Evolutionary conservation across 92 coral and sea anemone species (phyloP), one percentile per base, ranked within the genome.

Genomic region (Paramuricea clavata): DNA sequence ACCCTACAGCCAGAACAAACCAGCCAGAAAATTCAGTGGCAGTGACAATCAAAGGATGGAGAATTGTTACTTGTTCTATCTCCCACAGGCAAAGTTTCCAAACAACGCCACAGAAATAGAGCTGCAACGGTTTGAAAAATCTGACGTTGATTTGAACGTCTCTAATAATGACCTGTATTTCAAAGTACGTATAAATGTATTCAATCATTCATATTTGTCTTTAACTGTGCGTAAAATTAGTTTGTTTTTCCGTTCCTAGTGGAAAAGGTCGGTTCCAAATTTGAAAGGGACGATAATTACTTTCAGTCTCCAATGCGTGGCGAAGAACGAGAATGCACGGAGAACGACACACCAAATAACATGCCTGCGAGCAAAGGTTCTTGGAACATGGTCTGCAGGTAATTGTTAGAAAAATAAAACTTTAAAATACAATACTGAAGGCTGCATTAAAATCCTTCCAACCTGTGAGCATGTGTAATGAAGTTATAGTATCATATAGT

Each of bases 291-390:
- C 68, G 21, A 49, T 76, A 25, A 54, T 76, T 17, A 76, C 82
- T 50, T 30, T 76, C 44, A 50, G 0, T 2, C 22, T 76, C 26
- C 10, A 1, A 9, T 6, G 11, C 13, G 0, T 42, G 9, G 5
- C 0, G 12, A 6, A 8, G 19, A 71, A n/a, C n/a, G n/a, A n/a
- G n/a, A n/a, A n/a, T n/a, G n/a, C n/a, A n/a, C n/a, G n/a, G n/a
- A n/a, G n/a, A n/a, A n/a, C n/a, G n/a, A n/a, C n/a, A n/a, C n/a
- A n/a, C n/a, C n/a, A n/a, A n/a, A n/a, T n/a, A n/a, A n/a, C n/a
- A 30, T 76, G 82, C 22, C 68, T 76, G 22, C 65, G 47, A 76
- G 82, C 82, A 7, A 76, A 76, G 82, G 67, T 76, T 32, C 31
- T 76, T 50, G 82, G 82, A 16, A 76, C 67, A 52, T 76, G 82